A percentile compares a stretch with the other conserved stretches of the same genome.
Conservation (phyloP, 1,140 invertebrate species). For the Philotrypesis tridentata region DNA sequence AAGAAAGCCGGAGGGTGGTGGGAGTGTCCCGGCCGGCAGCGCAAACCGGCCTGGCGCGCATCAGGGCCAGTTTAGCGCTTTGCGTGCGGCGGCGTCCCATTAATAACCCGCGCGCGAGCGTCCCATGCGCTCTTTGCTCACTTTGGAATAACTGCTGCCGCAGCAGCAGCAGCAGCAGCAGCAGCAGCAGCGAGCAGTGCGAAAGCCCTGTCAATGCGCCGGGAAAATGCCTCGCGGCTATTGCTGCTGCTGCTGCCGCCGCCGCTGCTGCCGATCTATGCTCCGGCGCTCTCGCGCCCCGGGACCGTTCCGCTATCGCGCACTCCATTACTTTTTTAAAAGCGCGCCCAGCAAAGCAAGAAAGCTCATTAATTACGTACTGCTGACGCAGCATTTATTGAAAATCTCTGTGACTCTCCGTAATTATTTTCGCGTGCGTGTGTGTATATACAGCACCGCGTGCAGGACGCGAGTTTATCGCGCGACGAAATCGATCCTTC, state of each 20-base stretch:
- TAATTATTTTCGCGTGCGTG: too few species aligned
- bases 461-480: too few species aligned
- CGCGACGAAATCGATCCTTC: too few species aligned
- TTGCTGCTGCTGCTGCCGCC: too few species aligned
- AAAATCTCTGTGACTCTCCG: not conserved
- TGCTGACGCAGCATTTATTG: not conserved
- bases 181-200: not conserved
- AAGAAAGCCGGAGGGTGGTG: constrained; percentile 8
- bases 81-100: constrained; percentile 23
- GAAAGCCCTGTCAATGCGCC: constrained; percentile 8
- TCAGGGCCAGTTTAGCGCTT: constrained; percentile 19
- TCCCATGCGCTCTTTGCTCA: not conserved
- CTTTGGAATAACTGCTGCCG: constrained; percentile 21
- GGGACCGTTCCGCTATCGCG: not conserved
- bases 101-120: constrained; percentile 24
- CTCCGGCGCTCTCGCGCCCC: too few species aligned
- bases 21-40: constrained; percentile 29
- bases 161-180: not conserved
- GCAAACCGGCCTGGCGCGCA: constrained; percentile 31
- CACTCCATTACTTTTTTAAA: too few species aligned
- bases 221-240: not conserved
- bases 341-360: not conserved
- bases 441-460: too few species aligned
- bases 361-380: not conserved
- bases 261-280: too few species aligned